Evolutionary conservation across 2,113 vertebrate genomes (phyloP).

Genomic region (Notechis scutatus): DNA sequence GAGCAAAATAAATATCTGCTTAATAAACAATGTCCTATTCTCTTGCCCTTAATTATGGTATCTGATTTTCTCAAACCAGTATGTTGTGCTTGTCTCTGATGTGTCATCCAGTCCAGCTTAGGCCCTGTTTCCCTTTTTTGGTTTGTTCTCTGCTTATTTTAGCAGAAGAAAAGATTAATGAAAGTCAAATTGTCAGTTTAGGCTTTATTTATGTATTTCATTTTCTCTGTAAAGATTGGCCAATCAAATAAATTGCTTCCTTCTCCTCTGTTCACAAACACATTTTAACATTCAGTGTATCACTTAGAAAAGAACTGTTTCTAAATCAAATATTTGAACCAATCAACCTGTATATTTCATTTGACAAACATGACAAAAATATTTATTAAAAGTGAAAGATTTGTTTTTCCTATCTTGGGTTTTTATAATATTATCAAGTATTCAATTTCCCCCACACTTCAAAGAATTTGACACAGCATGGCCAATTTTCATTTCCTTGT

Average conservation of each 20-base stretch:
- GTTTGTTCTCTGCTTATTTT: background rate
- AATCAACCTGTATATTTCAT: background rate
- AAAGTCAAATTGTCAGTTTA: conserved; percentile 5
- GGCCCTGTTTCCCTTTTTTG: background rate
- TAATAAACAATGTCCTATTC: conserved; percentile 15
- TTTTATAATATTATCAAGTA: background rate
- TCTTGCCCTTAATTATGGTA: conserved; percentile 17
- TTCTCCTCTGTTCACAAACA: background rate
- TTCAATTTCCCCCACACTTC: background rate
- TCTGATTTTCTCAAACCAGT: background rate
- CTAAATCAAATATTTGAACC: background rate
- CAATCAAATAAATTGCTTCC: background rate
- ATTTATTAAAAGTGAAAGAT: background rate
- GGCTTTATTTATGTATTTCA: conserved; percentile 1
- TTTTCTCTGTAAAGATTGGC: background rate
- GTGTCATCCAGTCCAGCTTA: background rate
- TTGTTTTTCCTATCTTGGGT: background rate
- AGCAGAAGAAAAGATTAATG: conserved; percentile 9
- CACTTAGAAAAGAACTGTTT: background rate
- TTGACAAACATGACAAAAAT: background rate
- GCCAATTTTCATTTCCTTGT: background rate
- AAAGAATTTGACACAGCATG: background rate
- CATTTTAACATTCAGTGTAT: background rate
- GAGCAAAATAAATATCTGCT: conserved; percentile 13
- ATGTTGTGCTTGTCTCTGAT: background rate